Evolutionary conservation across 1,140 invertebrate species (phyloP).

Genomic region (Sinella curviseta): DNA sequence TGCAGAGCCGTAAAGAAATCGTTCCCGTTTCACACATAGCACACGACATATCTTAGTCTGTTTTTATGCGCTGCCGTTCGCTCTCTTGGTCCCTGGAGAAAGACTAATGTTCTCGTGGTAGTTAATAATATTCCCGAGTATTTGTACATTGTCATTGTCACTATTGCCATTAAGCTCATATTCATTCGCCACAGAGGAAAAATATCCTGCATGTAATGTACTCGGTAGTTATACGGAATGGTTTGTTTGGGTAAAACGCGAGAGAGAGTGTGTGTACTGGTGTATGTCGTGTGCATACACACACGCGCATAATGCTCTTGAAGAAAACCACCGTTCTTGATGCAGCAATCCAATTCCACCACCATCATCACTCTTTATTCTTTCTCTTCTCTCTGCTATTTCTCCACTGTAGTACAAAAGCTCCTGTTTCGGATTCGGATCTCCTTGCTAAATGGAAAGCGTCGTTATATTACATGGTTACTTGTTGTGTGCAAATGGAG

Average conservation of each 20-base stretch:
- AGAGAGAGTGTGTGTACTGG: too few relatives aligned
- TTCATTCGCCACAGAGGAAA: background rate
- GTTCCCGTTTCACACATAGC: too few relatives aligned
- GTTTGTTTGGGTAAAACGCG: too few relatives aligned
- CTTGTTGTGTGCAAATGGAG: background rate
- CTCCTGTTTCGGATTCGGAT: too few relatives aligned
- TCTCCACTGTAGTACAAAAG: too few relatives aligned
- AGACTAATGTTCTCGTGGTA: background rate
- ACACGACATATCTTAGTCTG: background rate
- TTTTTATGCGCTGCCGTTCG: background rate
- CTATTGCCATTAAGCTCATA: background rate
- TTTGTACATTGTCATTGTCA: background rate
- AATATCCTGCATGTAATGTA: too few relatives aligned
- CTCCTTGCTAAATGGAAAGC: background rate
- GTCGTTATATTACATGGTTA: background rate
- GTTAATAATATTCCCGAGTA: background rate
- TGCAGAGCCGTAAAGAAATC: too few relatives aligned
- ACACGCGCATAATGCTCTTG: background rate
- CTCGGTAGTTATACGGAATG: too few relatives aligned
- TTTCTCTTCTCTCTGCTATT: background rate
- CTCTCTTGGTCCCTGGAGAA: background rate
- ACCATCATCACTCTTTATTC: too few relatives aligned
- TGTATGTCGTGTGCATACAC: background rate
- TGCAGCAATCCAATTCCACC: background rate
- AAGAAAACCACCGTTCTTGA: background rate